Percentiles rank a stretch among this genome's conserved stretches.
These are phyloP conservation scores for Microcebus griseorufus DNA, from an alignment of 2,113 vertebrate species.

Conservation along the genomic window DNA sequence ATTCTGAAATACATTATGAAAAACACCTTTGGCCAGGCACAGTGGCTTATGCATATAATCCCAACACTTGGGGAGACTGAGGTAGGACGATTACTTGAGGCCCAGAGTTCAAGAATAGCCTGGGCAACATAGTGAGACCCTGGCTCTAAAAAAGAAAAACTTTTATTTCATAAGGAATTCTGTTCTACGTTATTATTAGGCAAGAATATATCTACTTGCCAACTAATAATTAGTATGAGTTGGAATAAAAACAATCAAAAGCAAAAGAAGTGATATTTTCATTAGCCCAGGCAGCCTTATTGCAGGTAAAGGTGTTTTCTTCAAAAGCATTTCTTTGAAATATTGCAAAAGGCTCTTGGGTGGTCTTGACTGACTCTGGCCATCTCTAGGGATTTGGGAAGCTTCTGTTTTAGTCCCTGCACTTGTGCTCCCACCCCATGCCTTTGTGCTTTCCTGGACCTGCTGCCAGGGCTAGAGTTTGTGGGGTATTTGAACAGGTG, in stretches of 20 bases:
- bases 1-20: background rate
- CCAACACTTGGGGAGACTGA: no score
- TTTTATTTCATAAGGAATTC: background rate
- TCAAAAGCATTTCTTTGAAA: background rate
- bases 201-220: background rate
- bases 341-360: background rate
- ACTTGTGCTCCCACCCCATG: background rate
- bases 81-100: no score
- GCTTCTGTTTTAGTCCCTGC: background rate
- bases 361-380: background rate
- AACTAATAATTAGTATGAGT: background rate
- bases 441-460: background rate
- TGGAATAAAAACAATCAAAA: background rate
- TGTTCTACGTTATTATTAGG: background rate
- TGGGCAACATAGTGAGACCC: no score
- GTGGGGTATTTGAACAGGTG: background rate
- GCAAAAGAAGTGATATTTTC: background rate
- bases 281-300: background rate
- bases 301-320: background rate
- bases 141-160: no score
- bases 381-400: background rate
- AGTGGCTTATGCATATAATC: no score
- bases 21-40: background rate
- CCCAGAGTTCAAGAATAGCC: no score
- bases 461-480: background rate